Percentiles rank a stretch among this genome's conserved stretches.
Conservation (phyloP, 1,140 invertebrate species). For the Nomia melanderi region DNA sequence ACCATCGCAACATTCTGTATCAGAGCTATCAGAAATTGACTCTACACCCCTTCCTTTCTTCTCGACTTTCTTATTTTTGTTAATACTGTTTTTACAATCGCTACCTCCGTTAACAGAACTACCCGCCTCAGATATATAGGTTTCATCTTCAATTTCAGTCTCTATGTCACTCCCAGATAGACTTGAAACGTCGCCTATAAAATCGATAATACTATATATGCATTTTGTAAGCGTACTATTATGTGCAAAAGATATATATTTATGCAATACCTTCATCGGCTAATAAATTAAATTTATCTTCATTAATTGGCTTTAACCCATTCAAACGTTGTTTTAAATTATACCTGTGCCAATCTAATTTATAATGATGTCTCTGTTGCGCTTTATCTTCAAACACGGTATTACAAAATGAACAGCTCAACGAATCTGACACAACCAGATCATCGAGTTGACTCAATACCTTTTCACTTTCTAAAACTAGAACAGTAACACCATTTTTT, state of each 20-base stretch:
- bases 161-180: conserved; percentile 88
- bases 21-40: conserved; percentile 70
- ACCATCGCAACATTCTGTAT: conserved; percentile 66
- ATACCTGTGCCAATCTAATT: conserved; percentile 87
- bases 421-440: conserved; percentile 78
- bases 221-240: neutral
- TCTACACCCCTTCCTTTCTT: conserved; percentile 58
- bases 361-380: conserved; percentile 84
- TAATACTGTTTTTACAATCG: conserved; percentile 54
- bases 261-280: conserved; percentile 71
- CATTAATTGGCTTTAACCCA: conserved; percentile 81
- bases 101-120: conserved; percentile 47
- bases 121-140: conserved; percentile 80
- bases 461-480: conserved; percentile 70
- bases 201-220: conserved; percentile 15
- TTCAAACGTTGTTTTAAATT: conserved; percentile 86
- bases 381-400: conserved; percentile 79
- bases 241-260: neutral
- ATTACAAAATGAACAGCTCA: conserved; percentile 83
- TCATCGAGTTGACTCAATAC: conserved; percentile 71
- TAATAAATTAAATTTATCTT: conserved; percentile 81
- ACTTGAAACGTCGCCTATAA: conserved; percentile 86
- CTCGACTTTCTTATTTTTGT: conserved; percentile 58
- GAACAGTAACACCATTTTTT: neutral
- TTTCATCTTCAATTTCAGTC: conserved; percentile 81